Evolutionary conservation across 2,888 invertebrate genomes (phyloP), one percentile per base, ranked within the genome.

Genomic region (Dioctria linearis): DNA sequence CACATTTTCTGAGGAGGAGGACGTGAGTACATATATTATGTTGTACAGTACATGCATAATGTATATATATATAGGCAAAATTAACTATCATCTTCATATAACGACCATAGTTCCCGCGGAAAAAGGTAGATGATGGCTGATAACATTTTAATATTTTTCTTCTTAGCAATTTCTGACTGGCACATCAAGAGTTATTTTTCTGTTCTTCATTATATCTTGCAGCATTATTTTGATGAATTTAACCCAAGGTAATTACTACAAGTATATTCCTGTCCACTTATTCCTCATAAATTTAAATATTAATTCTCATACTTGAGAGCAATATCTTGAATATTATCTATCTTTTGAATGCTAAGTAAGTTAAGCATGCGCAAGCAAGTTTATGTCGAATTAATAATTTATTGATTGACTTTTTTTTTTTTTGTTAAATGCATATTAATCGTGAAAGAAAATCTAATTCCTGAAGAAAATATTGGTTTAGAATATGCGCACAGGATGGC

Each of bases 191-290:
- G 83, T 90, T 43, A 88, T 91, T 25, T 91, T 91, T 85, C 84
- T 90, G 39, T 84, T 88, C 71, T 91, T 91, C 84, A 87, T 91
- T 43, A 86, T 91, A 49, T 86, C 91, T 11, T 89, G 90, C 71
- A 90, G 91, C 82, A 90, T 91, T 81, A 90, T 91, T 51, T 86
- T 91, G 59, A 91, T 91, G 90, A 91, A 91, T 85, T 87, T 91
- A 57, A 90, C 84, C 71, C 84, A 84, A 81, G 84, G 84, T 84
- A 83, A 82, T 43, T 78, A 3, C 57, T 9, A 46, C 8, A 46
- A 67, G 25, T 25, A 25, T 25, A 2, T 25, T 25, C 25, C 25
- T 25, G 25, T 42, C 9, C 6, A 43, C 43, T 5, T 13, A 42
- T 67, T 67, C 40, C 6, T 4, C 8, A 67, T 42, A 42, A n/a